These are phyloP conservation scores for Lateolabrax maculatus DNA, from an alignment of 2,797 vertebrate genomes.

Conservation along the genomic window DNA sequence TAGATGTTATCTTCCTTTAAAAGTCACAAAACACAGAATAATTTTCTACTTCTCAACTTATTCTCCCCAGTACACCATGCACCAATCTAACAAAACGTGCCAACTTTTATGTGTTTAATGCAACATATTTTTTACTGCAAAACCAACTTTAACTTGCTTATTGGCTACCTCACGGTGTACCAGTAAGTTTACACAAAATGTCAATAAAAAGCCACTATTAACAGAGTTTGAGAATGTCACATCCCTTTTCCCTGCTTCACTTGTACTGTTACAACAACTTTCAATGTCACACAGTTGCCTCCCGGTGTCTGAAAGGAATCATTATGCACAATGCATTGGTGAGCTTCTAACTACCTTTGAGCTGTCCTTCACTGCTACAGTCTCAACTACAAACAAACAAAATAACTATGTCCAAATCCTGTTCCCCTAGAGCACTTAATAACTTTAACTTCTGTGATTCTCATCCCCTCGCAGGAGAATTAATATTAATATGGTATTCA, in stretches of 20 bases:
- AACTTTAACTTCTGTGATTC: neutral
- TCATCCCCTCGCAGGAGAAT: neutral
- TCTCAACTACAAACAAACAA: neutral
- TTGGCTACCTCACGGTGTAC: neutral
- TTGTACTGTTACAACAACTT: constrained; percentile 8
- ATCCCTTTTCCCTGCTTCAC: neutral
- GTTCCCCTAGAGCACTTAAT: neutral
- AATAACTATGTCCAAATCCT: neutral
- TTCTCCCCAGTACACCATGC: neutral
- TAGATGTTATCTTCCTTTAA: neutral
- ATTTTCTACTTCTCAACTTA: neutral
- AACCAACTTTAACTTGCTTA: neutral
- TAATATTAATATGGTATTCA: neutral
- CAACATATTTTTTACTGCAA: neutral
- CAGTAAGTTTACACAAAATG: neutral
- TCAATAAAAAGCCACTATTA: neutral
- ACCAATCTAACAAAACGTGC: neutral
- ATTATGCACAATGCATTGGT: constrained; percentile 23
- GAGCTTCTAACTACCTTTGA: constrained; percentile 28
- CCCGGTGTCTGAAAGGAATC: constrained; percentile 30
- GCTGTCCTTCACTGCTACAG: constrained; percentile 23
- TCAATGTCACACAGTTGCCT: constrained; percentile 44
- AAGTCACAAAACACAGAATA: neutral
- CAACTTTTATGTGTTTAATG: neutral
- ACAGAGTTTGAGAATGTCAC: neutral